Conservation (phyloP, 2,888 invertebrate genomes). For the Leucozona laternaria region DNA sequence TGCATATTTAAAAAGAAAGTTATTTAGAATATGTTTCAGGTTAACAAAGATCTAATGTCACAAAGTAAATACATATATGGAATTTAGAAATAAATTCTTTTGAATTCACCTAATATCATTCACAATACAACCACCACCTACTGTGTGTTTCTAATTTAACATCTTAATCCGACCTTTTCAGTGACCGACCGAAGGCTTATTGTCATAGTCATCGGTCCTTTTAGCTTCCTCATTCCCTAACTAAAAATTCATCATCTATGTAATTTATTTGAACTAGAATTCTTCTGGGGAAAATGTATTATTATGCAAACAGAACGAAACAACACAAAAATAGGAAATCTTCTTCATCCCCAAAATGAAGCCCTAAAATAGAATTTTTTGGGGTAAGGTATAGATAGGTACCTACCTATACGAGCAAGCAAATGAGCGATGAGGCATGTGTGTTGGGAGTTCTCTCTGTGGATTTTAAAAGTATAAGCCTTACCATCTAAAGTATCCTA, state of each 20-base stretch:
- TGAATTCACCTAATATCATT: neutral
- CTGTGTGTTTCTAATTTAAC: slow-evolving; percentile 21
- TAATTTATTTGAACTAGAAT: slow-evolving; percentile 68
- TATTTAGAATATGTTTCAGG: neutral
- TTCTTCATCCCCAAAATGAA: slow-evolving; percentile 58
- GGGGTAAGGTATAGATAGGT: neutral
- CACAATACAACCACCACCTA: slow-evolving; percentile 24
- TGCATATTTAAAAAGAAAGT: neutral
- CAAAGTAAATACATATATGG: neutral
- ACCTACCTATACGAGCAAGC: neutral
- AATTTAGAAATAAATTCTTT: neutral
- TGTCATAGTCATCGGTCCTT: slow-evolving; percentile 3
- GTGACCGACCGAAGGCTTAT: neutral
- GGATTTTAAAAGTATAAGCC: slow-evolving; percentile 64
- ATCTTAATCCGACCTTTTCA: slow-evolving; percentile 33
- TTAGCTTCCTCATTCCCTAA: slow-evolving; percentile 15
- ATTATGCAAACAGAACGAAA: slow-evolving; percentile 22
- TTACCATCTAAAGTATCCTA: slow-evolving; percentile 16
- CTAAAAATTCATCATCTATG: slow-evolving; percentile 56
- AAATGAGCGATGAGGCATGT: slow-evolving; percentile 44
- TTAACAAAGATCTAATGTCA: neutral
- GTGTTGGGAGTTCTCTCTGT: slow-evolving; percentile 29
- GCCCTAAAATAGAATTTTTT: slow-evolving; percentile 11
- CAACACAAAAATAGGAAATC: slow-evolving; percentile 41
- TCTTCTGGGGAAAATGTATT: slow-evolving; percentile 34